Evolutionary conservation across 2,888 invertebrate genomes (phyloP), one percentile per base, ranked within the genome.

Genomic region (Luperina testacea): DNA sequence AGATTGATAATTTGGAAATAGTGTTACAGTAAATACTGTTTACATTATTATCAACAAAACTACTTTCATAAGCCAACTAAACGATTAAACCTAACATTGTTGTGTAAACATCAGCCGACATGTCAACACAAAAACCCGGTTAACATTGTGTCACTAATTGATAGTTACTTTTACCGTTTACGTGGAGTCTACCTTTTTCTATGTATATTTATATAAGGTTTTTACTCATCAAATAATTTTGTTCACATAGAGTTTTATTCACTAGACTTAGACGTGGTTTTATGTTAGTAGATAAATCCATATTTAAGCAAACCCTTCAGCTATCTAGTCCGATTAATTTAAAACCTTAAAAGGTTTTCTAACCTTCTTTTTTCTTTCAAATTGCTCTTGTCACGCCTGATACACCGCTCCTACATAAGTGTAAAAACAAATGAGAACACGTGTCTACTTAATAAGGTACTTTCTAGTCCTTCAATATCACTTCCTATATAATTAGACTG

Each of bases 121-220:
- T 63, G 48, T 15, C 53, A 63, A 75, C 57, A 79, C 27, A 76
- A 75, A 75, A 57, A 82, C 53, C 32, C 17, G 27, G 61, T 24
- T 63, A 11, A 27, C 38, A 9, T 63, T 38, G 38, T 57, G 48
- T n/a, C 15, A 69, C n/a, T 68, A 76, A 68, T 64, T 69, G 48
- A 48, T 75, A 32, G 53, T 69, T 82, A 48, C 57, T 38, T 68
- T 75, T 27, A 51, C 24, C 51, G 13, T 61, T 15, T 57, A 24
- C 32, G 20, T 82, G 48, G 27, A 80, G 24, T 48, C 3, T 57
- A 71, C n/a, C 17, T 53, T 63, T 13, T 45, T 45, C 45, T 45
- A 27, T 24, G 61, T n/a, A 24, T 81, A 81, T 74, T 61, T 80
- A 17, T 68, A 24, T 53, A 53, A 42, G 42, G 9, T 48, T 45